phyloP scores from a whole-genome alignment of 2,888 invertebrate genomes.

The Apamea epomidion region DNA sequence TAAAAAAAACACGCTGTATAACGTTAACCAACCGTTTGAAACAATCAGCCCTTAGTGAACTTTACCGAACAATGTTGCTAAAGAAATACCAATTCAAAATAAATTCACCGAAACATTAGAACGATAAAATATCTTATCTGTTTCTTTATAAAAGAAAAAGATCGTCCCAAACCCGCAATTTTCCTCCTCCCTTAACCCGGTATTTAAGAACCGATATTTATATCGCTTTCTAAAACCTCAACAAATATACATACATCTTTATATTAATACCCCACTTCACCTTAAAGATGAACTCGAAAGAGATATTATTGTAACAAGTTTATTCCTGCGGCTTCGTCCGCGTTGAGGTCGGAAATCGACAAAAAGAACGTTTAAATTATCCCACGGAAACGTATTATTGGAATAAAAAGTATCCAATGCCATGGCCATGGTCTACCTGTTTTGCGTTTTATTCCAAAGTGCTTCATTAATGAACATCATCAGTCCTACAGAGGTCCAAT shows the following conservation, averaged over 20 bases:
- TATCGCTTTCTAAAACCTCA: constrained; percentile 18
- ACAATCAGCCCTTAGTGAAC: not conserved
- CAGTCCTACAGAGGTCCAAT: not conserved
- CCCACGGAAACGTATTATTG: not conserved
- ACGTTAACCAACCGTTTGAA: no score
- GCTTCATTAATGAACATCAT: not conserved
- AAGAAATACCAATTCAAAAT: not conserved
- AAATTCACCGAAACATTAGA: not conserved
- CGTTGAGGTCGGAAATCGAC: not conserved
- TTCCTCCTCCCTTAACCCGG: not conserved
- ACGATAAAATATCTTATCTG: not conserved
- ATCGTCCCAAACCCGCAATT: not conserved
- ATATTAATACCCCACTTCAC: constrained; percentile 10
- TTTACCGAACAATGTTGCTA: not conserved
- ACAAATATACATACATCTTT: constrained; percentile 21
- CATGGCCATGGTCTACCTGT: not conserved
- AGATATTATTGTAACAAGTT: not conserved
- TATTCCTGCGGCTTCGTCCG: fast-evolving
- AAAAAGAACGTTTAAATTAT: not conserved
- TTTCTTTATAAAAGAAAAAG: constrained; percentile 2
- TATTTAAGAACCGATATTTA: constrained; percentile 16
- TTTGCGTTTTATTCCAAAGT: not conserved
- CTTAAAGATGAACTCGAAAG: constrained; percentile 21
- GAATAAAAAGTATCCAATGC: not conserved
- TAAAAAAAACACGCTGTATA: no score